A percentile compares a stretch with the other conserved stretches of the same genome.
Conservation (phyloP, 1,140 invertebrate genomes). For the Trachymyrmex cornetzi region DNA sequence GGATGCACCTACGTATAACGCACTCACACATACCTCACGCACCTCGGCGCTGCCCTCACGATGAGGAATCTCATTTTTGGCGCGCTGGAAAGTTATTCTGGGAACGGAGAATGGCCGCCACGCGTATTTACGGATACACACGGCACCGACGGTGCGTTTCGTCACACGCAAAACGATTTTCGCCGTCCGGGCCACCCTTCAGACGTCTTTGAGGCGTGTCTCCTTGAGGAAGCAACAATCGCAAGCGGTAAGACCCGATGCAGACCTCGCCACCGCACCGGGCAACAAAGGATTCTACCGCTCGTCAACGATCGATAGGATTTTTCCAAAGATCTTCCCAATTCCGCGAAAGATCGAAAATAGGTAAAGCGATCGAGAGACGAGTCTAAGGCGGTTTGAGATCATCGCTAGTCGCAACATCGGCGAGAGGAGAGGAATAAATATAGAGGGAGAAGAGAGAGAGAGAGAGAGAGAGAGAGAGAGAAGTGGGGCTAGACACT, state of each 20-base stretch:
- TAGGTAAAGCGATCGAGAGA: background rate
- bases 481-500: constrained; percentile 70
- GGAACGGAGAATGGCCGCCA: constrained; percentile 78
- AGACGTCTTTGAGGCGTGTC: constrained; percentile 1
- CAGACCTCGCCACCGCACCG: background rate
- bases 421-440: background rate
- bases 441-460: background rate
- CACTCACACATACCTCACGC: background rate
- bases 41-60: constrained; percentile 48
- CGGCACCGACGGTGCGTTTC: constrained; percentile 71
- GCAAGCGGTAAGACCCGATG: background rate
- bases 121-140: constrained; percentile 81
- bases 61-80: constrained; percentile 80
- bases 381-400: background rate
- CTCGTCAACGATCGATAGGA: background rate
- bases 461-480: too few relatives aligned
- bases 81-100: constrained; percentile 79
- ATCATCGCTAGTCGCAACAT: constrained; percentile 14
- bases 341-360: constrained; percentile 42
- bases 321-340: constrained; percentile 43
- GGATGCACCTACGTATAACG: too few relatives aligned
- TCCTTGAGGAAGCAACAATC: background rate
- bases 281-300: background rate
- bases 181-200: constrained; percentile 58
- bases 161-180: constrained; percentile 80